phyloP scores from a whole-genome alignment of 2,888 invertebrate genomes.

The Nudaria mundana region DNA sequence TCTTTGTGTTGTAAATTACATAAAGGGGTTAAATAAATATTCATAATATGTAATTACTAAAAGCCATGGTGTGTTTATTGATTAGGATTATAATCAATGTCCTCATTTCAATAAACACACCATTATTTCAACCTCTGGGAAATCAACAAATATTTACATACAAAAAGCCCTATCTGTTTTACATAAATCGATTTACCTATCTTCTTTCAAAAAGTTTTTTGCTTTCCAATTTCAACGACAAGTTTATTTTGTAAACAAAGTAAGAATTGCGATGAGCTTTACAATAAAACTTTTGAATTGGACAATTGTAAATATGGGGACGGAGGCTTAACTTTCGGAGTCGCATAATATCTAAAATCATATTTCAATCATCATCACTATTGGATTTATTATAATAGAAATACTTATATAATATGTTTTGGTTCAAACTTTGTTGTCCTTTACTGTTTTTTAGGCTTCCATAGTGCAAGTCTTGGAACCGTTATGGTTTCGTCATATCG shows the following conservation, averaged over 20 bases:
- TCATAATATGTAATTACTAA: too few relatives aligned
- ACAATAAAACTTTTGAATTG: constrained; percentile 71
- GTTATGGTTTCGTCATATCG: too few relatives aligned
- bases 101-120: constrained; percentile 68
- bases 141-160: constrained; percentile 79
- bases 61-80: constrained; percentile 46
- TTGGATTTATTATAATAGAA: too few relatives aligned
- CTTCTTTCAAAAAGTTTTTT: constrained; percentile 75
- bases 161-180: constrained; percentile 78
- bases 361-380: constrained; percentile 7
- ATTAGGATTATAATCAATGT: constrained; percentile 62
- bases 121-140: constrained; percentile 75
- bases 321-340: constrained; percentile 22
- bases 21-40: too few relatives aligned
- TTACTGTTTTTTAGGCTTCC: too few relatives aligned
- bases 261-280: constrained; percentile 75
- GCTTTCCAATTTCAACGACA: constrained; percentile 73
- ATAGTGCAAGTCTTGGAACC: too few relatives aligned
- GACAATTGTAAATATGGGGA: constrained; percentile 39
- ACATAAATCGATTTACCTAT: constrained; percentile 80
- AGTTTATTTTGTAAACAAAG: constrained; percentile 79
- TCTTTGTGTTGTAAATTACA: not conserved
- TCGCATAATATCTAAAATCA: constrained; percentile 8
- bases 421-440: too few relatives aligned
- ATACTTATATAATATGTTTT: too few relatives aligned